Conservation (phyloP, 1,140 invertebrate genomes). For the Bactericera cockerelli region DNA sequence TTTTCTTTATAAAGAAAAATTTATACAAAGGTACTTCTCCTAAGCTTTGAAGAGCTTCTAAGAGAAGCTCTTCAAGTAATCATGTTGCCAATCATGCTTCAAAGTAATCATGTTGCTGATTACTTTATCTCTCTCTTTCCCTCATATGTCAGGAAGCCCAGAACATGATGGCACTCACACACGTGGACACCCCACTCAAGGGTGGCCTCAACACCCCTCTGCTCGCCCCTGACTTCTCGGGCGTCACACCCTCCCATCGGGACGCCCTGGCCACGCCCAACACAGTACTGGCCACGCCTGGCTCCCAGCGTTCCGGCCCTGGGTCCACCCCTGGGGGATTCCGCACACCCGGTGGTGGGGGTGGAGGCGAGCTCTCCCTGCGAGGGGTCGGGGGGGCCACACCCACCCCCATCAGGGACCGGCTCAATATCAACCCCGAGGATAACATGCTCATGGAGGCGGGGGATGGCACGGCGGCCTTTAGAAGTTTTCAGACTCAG, state of each 20-base stretch:
- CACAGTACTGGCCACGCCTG: conserved; percentile 86
- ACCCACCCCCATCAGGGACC: conserved; percentile 67
- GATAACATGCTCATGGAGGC: conserved; percentile 49
- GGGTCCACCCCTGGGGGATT: conserved; percentile 17
- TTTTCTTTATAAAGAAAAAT: too few species aligned
- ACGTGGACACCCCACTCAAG: conserved; percentile 94
- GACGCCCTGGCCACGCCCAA: conserved; percentile 77
- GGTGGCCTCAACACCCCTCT: conserved; percentile 89
- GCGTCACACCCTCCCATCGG: conserved; percentile 57
- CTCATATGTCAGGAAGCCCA: conserved; percentile 98
- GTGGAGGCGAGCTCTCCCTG: not conserved
- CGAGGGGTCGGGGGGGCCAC: conserved; percentile 28
- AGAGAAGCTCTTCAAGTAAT: too few species aligned
- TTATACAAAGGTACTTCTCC: too few species aligned
- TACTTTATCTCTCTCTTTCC: too few species aligned
- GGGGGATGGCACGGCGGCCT: conserved; percentile 44
- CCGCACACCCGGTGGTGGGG: conserved; percentile 1
- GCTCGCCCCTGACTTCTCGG: conserved; percentile 72
- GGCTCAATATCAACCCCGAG: conserved; percentile 87
- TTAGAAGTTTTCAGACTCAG: conserved; percentile 47
- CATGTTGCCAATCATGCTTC: too few species aligned
- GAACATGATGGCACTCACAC: conserved; percentile 93
- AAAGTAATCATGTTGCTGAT: too few species aligned
- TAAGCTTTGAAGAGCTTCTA: too few species aligned
- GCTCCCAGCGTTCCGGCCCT: conserved; percentile 39